Evolutionary conservation across 2,797 vertebrate genomes (phyloP).

Genomic region (Petrocephalus sullivani): DNA sequence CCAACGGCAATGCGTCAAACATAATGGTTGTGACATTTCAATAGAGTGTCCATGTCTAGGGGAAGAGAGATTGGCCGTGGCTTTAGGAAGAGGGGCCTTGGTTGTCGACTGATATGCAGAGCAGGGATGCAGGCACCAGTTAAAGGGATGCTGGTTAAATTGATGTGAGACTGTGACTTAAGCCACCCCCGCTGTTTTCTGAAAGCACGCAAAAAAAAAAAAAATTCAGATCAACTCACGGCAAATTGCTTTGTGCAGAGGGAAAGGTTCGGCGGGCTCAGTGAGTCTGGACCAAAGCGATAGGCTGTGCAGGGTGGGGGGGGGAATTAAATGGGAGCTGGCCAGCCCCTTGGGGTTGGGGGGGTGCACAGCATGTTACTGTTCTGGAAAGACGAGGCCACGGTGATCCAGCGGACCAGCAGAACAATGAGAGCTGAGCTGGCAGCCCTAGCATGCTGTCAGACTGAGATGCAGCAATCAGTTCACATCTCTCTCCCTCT

Average conservation of each 20-base stretch:
- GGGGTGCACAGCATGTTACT: not conserved
- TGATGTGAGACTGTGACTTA: conserved; percentile 10
- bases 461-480: not conserved
- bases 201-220: not conserved
- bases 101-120: not conserved
- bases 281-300: not conserved
- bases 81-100: not conserved
- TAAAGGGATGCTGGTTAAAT: conserved; percentile 2
- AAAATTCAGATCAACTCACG: conserved; percentile 11
- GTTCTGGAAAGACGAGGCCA: no score
- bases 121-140: not conserved
- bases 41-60: not conserved
- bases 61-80: not conserved
- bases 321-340: not conserved
- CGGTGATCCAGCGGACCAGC: not conserved
- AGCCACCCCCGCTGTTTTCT: not conserved
- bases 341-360: not conserved
- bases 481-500: not conserved
- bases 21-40: conserved; percentile 6
- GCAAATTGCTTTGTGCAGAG: conserved; percentile 9
- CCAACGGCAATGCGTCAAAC: not conserved
- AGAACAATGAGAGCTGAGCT: not conserved
- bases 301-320: not conserved
- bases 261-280: not conserved
- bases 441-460: not conserved